Conservation (phyloP, 2,797 vertebrate genomes). For the Leptodactylus fallax region DNA sequence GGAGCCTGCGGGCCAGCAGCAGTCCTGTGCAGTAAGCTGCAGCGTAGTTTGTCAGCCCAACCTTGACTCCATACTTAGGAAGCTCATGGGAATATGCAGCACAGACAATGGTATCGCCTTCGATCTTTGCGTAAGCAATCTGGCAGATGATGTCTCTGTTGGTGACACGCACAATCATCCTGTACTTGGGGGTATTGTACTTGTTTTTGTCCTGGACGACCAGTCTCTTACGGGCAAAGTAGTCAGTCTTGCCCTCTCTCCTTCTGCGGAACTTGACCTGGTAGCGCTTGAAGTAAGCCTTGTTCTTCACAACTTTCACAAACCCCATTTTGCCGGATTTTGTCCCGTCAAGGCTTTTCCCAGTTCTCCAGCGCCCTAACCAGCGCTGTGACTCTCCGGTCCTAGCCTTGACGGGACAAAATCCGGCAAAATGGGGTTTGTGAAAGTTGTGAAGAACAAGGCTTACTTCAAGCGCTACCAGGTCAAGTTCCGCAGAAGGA, state of each 20-base stretch:
- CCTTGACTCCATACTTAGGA: slow-evolving; percentile 88
- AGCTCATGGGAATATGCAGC: slow-evolving; percentile 94
- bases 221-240: slow-evolving; percentile 93
- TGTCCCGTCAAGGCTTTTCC: slow-evolving; percentile 86
- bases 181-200: slow-evolving; percentile 98
- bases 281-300: slow-evolving; percentile 99
- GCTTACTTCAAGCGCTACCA: slow-evolving; percentile 99
- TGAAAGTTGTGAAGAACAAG: slow-evolving; percentile 99
- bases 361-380: slow-evolving; percentile 79
- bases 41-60: slow-evolving; percentile 94
- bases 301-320: slow-evolving; percentile 98
- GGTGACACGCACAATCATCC: slow-evolving; percentile 96
- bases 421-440: slow-evolving; percentile 94
- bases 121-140: slow-evolving; percentile 96
- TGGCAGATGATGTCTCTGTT: slow-evolving; percentile 98
- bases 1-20: slow-evolving; percentile 93
- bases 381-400: slow-evolving; percentile 82
- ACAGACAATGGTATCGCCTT: slow-evolving; percentile 95
- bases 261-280: slow-evolving; percentile 98
- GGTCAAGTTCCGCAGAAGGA: slow-evolving; percentile 97
- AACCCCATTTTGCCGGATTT: slow-evolving; percentile 93
- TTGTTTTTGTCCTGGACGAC: slow-evolving; percentile 98
- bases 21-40: slow-evolving; percentile 96
- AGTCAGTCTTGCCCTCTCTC: slow-evolving; percentile 98
- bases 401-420: slow-evolving; percentile 82